Conservation (phyloP, 1,140 invertebrate genomes). For the Formica selysi region DNA sequence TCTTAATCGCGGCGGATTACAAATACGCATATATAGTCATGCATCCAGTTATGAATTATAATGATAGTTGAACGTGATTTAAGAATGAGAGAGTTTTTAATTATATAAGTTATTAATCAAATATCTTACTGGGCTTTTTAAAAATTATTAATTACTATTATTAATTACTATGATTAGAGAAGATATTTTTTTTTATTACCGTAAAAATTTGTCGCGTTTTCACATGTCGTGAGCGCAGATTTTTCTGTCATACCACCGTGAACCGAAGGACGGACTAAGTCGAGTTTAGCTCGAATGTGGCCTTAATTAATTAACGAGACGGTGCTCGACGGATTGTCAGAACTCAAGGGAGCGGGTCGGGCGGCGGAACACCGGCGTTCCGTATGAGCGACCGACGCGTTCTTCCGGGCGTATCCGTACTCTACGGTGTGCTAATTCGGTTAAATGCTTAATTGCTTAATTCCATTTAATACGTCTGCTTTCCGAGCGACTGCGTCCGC, state of each 20-base stretch:
- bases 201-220: conserved; percentile 2
- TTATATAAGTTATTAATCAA: background rate
- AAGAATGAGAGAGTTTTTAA: conserved; percentile 2
- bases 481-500: conserved; percentile 67
- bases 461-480: conserved; percentile 81
- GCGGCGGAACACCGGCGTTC: conserved; percentile 53
- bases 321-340: conserved; percentile 66
- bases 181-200: background rate
- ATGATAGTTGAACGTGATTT: background rate
- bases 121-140: background rate
- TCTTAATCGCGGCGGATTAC: conserved; percentile 14
- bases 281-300: conserved; percentile 62
- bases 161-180: background rate
- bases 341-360: conserved; percentile 33
- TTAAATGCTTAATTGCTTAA: conserved; percentile 85
- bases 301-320: conserved; percentile 77
- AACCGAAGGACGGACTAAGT: background rate
- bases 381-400: conserved; percentile 61
- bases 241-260: conserved; percentile 2
- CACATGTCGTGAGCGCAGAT: background rate
- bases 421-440: conserved; percentile 81
- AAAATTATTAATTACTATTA: background rate
- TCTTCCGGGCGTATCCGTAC: conserved; percentile 73
- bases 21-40: background rate
- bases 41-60: background rate